Evolutionary conservation across 2,888 invertebrate genomes (phyloP), one percentile per base, ranked within the genome.

Genomic region (Oeneis ivallda): DNA sequence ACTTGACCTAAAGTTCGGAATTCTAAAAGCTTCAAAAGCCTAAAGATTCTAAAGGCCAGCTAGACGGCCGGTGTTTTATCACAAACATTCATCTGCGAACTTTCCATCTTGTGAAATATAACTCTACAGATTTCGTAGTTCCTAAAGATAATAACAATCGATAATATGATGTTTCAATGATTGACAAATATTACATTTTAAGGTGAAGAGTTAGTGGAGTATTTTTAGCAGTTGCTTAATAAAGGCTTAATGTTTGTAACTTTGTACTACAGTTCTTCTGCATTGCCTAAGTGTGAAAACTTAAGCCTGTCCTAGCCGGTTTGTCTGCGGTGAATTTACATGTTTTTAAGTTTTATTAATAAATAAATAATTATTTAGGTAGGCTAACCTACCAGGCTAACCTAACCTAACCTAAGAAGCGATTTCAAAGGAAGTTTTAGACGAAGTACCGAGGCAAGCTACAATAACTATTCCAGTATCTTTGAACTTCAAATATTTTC

Each of bases 91-190:
- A 43, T 59, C 26, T 34, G 47, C 47, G 34, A 59, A 47, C 59
- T 47, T 47, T 59, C 45, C 4, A 37, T 47, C 34, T 59, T 59
- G 47, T 59, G 59, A 59, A 59, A 59, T 47, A 59, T 17, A 34
- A 32, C 54, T 15, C 15, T 8, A 10, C 9, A 15, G 26, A 34
- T 59, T 59, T 59, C 59, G 59, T 10, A 59, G 47, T 59, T 37
- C 26, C 32, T 47, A 34, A 59, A 47, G n/a, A 39, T 54, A 54
- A 49, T 59, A 59, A 59, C 59, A 59, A 59, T 59, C 47, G 47
- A 59, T 59, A 47, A 59, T 59, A 47, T 47, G 59, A 59, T 32
- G 59, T 34, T 58, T 45, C 45, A 34, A 61, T 41, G 61, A 62
- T 62, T 62, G 49, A 41, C 62, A 62, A 62, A 62, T 47, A 59